These are phyloP conservation scores for Lordiphosa stackelbergi DNA, from an alignment of 1,140 invertebrate species.

Conservation along the genomic window DNA sequence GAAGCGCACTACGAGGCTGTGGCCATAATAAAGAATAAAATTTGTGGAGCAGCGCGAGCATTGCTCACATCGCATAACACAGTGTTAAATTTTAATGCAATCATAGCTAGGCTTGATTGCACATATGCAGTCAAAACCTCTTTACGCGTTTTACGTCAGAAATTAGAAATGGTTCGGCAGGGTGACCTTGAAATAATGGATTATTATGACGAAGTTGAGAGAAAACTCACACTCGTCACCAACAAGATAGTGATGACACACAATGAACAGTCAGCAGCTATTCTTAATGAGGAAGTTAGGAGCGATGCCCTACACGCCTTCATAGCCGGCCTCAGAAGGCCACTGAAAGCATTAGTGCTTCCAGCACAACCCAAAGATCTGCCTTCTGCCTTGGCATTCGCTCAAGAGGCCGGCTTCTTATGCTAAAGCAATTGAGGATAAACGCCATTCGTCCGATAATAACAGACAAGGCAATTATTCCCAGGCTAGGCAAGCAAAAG, in stretches of 20 bases:
- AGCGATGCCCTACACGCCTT: no score
- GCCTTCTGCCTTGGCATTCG: constrained; percentile 4
- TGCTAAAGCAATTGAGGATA: neutral
- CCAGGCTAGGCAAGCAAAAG: constrained; percentile 2
- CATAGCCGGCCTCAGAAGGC: no score
- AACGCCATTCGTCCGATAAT: neutral
- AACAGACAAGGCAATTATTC: constrained; percentile 3
- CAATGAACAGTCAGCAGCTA: no score
- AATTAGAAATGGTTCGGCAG: constrained; percentile 1
- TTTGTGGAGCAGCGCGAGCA: neutral
- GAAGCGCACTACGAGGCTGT: neutral
- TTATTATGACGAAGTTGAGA: no score
- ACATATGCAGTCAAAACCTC: constrained; percentile 13
- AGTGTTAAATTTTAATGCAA: neutral
- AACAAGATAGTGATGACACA: no score
- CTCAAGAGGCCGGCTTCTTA: neutral
- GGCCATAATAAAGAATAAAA: constrained; percentile 11
- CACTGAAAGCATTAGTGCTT: no score
- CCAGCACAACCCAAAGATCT: constrained; percentile 1
- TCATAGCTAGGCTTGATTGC: constrained; percentile 5
- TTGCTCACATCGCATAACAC: neutral
- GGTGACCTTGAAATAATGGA: neutral
- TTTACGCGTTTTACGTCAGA: neutral
- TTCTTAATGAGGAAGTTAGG: no score
- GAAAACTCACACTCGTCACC: no score